phyloP scores from a whole-genome alignment of 2,797 vertebrate species.

The Malurus splendens region DNA sequence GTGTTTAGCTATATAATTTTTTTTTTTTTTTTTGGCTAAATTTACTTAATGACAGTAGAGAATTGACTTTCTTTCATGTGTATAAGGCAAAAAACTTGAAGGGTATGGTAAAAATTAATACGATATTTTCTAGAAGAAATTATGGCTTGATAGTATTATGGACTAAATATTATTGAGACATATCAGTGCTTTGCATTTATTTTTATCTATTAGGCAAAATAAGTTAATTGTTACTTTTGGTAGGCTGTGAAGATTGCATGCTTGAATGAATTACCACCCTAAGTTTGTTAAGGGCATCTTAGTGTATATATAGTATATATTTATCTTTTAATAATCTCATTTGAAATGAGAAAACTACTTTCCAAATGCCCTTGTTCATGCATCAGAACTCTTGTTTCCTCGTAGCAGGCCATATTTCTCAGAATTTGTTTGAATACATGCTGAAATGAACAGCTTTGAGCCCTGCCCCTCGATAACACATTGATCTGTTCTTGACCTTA shows the following conservation, averaged over 20 bases:
- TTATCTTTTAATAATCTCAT: not conserved
- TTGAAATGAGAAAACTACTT: not conserved
- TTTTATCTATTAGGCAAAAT: not conserved
- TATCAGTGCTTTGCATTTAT: not conserved
- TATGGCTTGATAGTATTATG: not conserved
- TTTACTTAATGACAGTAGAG: not conserved
- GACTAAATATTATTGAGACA: not conserved
- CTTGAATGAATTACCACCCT: not conserved
- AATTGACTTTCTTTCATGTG: not conserved
- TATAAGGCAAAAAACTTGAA: not conserved
- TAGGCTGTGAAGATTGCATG: not conserved
- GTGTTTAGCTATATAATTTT: not conserved
- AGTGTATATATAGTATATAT: not conserved
- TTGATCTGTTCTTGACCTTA: not conserved
- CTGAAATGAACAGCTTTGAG: not conserved
- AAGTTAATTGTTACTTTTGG: not conserved
- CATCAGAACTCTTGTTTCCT: not conserved
- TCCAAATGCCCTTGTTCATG: not conserved
- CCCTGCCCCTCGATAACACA: not conserved
- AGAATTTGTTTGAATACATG: not conserved
- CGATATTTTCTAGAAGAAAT: not conserved
- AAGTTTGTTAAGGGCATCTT: not conserved
- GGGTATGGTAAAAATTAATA: not conserved
- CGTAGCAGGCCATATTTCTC: not conserved
- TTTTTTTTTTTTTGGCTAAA: not conserved